Evolutionary conservation across 2,888 invertebrate species (phyloP).

Genomic region (Spilosoma lubricipeda): DNA sequence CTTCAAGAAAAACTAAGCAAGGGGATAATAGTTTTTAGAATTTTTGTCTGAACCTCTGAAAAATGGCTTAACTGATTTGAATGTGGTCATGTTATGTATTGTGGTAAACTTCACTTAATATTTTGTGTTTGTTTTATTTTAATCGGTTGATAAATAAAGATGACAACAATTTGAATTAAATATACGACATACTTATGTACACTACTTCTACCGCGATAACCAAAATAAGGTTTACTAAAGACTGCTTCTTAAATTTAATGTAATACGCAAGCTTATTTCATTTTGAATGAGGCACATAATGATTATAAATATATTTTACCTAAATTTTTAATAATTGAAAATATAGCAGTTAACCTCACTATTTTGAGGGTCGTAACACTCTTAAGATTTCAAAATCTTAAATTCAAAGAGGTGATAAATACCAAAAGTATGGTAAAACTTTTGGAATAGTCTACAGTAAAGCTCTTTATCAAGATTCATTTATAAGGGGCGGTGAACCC

Average conservation of each 20-base stretch:
- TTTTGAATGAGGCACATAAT: neutral
- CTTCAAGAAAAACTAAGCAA: too few relatives aligned
- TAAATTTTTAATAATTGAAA: neutral
- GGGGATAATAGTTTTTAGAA: too few relatives aligned
- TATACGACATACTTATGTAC: too few relatives aligned
- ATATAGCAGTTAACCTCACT: neutral
- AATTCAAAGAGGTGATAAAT: neutral
- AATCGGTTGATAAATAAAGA: too few relatives aligned
- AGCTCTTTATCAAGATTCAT: constrained; percentile 56
- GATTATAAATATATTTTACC: neutral
- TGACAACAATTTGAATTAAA: too few relatives aligned
- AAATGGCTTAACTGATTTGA: too few relatives aligned
- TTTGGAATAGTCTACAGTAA: constrained; percentile 28
- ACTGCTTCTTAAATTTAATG: neutral
- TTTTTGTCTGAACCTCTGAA: too few relatives aligned
- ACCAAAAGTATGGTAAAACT: constrained; percentile 30
- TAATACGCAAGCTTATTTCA: neutral
- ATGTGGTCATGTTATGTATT: too few relatives aligned
- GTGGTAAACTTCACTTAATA: too few relatives aligned
- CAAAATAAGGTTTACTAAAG: too few relatives aligned
- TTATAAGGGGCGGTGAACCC: constrained; percentile 45
- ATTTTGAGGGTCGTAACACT: neutral
- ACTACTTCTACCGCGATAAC: too few relatives aligned
- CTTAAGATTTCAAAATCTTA: neutral
- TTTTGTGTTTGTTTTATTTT: too few relatives aligned